These are phyloP conservation scores for Poecilia latipinna DNA, from an alignment of 2,113 vertebrate genomes.

Conservation along the genomic window DNA sequence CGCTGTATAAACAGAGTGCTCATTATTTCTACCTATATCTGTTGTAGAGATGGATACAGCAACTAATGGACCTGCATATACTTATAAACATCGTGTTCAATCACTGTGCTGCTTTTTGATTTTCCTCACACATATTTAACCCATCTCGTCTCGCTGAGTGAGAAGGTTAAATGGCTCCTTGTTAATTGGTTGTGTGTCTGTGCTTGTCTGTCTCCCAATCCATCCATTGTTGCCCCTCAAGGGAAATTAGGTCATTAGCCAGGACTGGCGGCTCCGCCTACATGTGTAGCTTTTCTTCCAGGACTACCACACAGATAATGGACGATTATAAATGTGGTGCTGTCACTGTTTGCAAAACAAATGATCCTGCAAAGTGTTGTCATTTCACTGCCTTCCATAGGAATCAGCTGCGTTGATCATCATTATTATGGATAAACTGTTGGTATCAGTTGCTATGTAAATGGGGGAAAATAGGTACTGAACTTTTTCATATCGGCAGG, in stretches of 20 bases:
- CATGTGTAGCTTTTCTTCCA: constrained; percentile 26
- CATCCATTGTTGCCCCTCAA: constrained; percentile 24
- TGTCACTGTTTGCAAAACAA: constrained; percentile 30
- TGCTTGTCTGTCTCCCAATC: constrained; percentile 11
- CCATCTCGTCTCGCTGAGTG: constrained; percentile 27
- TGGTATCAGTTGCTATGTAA: constrained; percentile 3
- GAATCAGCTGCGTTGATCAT: constrained; percentile 19
- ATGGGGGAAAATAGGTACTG: not conserved
- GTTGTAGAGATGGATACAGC: constrained; percentile 6
- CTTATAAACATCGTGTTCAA: constrained; percentile 35
- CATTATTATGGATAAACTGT: not conserved
- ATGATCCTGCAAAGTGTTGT: constrained; percentile 13
- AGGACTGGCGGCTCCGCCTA: constrained; percentile 15
- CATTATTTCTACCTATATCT: not conserved
- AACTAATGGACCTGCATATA: constrained; percentile 27
- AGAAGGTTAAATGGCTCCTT: constrained; percentile 55
- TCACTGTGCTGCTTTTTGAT: constrained; percentile 27
- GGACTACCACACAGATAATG: constrained; percentile 8
- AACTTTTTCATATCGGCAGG: not conserved
- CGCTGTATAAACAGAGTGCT: not conserved
- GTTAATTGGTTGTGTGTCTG: constrained; percentile 57
- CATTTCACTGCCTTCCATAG: constrained; percentile 4
- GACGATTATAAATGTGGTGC: constrained; percentile 34
- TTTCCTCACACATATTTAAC: constrained; percentile 39
- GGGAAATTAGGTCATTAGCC: constrained; percentile 46